These are phyloP conservation scores for Nerophis ophidion DNA, from an alignment of 2,113 vertebrate species.

Conservation along the genomic window DNA sequence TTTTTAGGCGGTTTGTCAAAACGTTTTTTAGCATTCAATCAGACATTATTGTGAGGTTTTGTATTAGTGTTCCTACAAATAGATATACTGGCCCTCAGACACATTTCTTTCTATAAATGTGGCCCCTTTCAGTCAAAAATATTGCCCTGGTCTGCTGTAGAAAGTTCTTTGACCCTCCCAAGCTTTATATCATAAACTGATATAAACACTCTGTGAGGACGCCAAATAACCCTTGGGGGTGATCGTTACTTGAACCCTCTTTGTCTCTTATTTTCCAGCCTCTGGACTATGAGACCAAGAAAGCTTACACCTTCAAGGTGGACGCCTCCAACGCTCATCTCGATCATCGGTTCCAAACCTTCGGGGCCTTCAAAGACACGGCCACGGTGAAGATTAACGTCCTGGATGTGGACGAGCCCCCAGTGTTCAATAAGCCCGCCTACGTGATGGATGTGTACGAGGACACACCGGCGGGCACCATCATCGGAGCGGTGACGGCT, in stretches of 20 bases:
- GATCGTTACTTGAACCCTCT: constrained; percentile 1
- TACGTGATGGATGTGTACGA: constrained; percentile 97
- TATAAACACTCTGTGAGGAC: not conserved
- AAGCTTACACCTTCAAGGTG: constrained; percentile 94
- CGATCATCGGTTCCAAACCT: constrained; percentile 86
- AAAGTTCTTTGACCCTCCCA: not conserved
- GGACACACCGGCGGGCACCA: constrained; percentile 87
- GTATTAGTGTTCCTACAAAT: no score
- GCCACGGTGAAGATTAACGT: constrained; percentile 96
- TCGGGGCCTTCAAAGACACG: constrained; percentile 93
- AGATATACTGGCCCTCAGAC: no score
- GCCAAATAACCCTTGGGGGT: constrained; percentile 2
- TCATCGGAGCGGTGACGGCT: constrained; percentile 94
- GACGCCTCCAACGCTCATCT: constrained; percentile 90
- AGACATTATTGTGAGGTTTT: no score
- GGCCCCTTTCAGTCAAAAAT: no score
- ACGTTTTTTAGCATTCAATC: no score
- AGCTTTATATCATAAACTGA: not conserved
- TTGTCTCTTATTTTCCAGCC: constrained; percentile 65
- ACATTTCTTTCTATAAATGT: no score
- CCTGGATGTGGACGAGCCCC: constrained; percentile 92
- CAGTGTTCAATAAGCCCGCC: constrained; percentile 85
- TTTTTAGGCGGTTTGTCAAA: no score
- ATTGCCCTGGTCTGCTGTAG: no score
- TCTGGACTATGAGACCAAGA: constrained; percentile 93